Base-by-base conservation (phyloP, 2,888 invertebrate genomes). In the Stratiomys singularior region DNA sequence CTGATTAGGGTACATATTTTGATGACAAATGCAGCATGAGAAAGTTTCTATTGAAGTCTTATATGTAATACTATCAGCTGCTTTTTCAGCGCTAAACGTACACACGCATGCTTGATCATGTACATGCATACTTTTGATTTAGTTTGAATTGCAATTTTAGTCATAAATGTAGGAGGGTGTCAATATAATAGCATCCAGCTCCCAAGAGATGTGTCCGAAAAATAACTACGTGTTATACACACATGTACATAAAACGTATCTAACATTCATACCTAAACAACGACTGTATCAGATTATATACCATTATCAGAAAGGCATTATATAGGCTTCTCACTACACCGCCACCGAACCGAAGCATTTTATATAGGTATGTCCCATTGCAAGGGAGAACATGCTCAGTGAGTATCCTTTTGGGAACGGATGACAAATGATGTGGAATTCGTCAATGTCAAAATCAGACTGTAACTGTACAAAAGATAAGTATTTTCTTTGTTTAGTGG, bases 391-490 rank as follows among this genome's bases (percentile, higher is more conserved):
- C 58, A 74, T 74, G 74, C 74, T 76, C 76, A 76, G 64, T 79
- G 81, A 82, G 80, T 83, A 82, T 82, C 82, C 84, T 83, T 84
- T 84, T 85, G 86, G 85, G 84, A 84, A 82, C 83, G 81, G 85
- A 87, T 87, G 87, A 87, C 85, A 87, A 87, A 87, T 87, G 85
- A 82, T 85, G 82, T 82, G 81, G 84, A 86, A 87, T 87, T 84
- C 87, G 86, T 87, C 87, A 87, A 87, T 86, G 87, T 87, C 87
- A 87, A 87, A 87, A 87, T 87, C 87, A 87, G 87, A 86, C 86
- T 87, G 87, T 87, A 86, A 87, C 87, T 86, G 85, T 86, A 84
- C 81, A 81, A 83, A 83, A 77, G 77, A 77, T 77, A 77, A 77
- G 77, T 77, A 77, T 77, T 77, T 77, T 71, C 77, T 77, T 77